Base-by-base conservation (phyloP, 92 coral and sea anemone species). In the Porites evermanni region DNA sequence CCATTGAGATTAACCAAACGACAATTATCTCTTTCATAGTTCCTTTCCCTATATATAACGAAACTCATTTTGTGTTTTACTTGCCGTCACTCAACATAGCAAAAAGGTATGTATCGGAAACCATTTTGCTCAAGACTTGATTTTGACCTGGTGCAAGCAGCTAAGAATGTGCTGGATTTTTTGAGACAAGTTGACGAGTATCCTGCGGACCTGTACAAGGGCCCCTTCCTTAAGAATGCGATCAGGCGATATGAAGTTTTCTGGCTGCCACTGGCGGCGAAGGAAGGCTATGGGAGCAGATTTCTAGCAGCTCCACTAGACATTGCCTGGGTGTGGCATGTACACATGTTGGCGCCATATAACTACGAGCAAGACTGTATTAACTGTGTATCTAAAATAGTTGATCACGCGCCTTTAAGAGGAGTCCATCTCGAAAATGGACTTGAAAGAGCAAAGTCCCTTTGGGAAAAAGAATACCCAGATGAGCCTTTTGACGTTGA, bases 241-340 rank as follows among this genome's bases (percentile, higher is more conserved):
- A 88, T 88, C n/a, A 81, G 91, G 17, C 88, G 94, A 51, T 91
- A 91, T 65, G 91, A 91, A 71, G 60, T 77, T 44, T 91, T 78
- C 81, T 91, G 94, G 94, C 60, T 91, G 68, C 94, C 94, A 23
- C 89, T 91, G 54, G 82, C 83, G 0, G 84, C 88, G 23, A 84
- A 73, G 52, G 71, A 78, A 21, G 75, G 70, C 61, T 74, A 89
- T 16, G 77, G 68, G 12, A 19, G 51, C 81, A 72, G 86, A 47
- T 47, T 79, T 8, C 67, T 86, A 32, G 67, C 92, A 32, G 94
- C 94, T 75, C 94, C 94, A 11, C 58, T 91, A 56, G 94, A 91
- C 77, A 77, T 91, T 18, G 94, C 94, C 2, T 91, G 94, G 94
- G 91, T 91, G 18, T 91, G 91, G 94, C 86, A 91, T 53, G 85